phyloP scores from a whole-genome alignment of 2,888 invertebrate genomes.

The Aporophyla nigra region DNA sequence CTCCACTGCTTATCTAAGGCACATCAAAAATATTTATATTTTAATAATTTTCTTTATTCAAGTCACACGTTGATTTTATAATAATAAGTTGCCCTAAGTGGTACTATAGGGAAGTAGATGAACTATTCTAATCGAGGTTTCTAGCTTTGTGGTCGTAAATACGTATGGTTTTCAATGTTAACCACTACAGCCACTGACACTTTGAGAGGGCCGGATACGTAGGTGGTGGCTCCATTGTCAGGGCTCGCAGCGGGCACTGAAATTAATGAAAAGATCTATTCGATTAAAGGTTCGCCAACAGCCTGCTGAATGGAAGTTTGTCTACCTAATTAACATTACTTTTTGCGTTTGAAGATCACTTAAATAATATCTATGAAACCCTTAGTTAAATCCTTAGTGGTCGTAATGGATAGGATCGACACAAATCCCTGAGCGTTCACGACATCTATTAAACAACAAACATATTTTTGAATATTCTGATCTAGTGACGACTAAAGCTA shows the following conservation, averaged over 20 bases:
- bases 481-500: not conserved
- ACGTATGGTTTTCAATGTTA: not conserved
- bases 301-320: not conserved
- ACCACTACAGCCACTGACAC: conserved; percentile 1
- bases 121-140: not conserved
- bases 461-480: not conserved
- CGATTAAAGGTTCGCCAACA: not conserved
- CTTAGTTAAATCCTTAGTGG: not conserved
- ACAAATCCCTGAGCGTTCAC: not conserved
- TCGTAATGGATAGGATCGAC: not conserved
- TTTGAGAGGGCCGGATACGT: not conserved
- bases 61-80: not conserved
- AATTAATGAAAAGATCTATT: not conserved
- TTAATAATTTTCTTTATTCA: not conserved
- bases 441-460: too few species aligned
- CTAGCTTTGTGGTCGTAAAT: conserved; percentile 1
- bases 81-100: not conserved
- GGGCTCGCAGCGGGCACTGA: not conserved
- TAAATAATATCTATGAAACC: not conserved
- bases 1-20: not conserved
- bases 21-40: not conserved
- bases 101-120: not conserved
- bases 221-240: not conserved
- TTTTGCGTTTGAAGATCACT: not conserved
- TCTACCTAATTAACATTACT: not conserved